Evolutionary conservation across 2,888 invertebrate species (phyloP), one percentile per base, ranked within the genome.

Genomic region (Trichopoda pennipes): DNA sequence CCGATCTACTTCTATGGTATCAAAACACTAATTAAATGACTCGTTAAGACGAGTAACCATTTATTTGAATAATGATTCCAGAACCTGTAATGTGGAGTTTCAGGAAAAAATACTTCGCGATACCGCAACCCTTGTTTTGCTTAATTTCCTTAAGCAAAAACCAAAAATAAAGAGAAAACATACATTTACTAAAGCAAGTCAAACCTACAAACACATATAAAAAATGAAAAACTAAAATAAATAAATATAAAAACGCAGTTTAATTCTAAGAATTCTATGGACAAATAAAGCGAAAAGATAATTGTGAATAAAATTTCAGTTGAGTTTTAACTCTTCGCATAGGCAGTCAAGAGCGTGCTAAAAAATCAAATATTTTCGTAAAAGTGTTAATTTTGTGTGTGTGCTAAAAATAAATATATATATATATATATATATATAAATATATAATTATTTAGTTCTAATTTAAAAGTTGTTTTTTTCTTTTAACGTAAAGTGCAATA

Each of bases 241-340:
- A 19, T 14, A 21, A 19, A 55, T 19, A 51, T 70, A 84, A 83
- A 85, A 85, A 28, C n/a, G 85, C 86, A 87, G 85, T 86, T 87
- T 86, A 89, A 86, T 89, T 88, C 87, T 90, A 90, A 89, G 89
- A 88, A 88, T 87, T 88, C 87, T 85, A 87, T 88, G 87, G 86
- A 86, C 87, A 75, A 87, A 49, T 16, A 17, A 49, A 80, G 63
- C 72, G 76, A 86, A 84, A 78, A 58, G 72, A 72, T 76, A 64
- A 64, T 74, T 60, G 58, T 64, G 60, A 78, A 76, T 16, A 75
- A 66, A 53, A 51, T 55, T 85, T 82, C 86, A 89, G 89, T 89
- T 88, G 88, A 88, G 89, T 88, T 87, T 86, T 84, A 88, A 86
- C 88, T 85, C 87, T 89, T 86, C 88, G 85, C 84, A 84, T 84